Percentiles rank a stretch among this genome's conserved stretches.
These are phyloP conservation scores for Actinia tenebrosa DNA, from an alignment of 64 coral and sea anemone genomes.

Conservation along the genomic window DNA sequence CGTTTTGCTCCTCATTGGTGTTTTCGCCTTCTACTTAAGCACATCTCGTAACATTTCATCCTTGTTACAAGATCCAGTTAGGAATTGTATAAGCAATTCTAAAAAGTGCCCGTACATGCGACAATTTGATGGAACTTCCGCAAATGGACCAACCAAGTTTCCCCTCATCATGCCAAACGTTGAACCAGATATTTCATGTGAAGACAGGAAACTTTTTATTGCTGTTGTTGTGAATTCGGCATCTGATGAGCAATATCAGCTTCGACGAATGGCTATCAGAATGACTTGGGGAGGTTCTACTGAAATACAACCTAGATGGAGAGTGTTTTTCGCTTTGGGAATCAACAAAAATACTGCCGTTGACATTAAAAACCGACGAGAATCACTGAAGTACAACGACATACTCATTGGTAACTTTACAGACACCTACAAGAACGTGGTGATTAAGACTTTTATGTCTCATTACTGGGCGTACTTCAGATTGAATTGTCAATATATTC, in stretches of 20 bases:
- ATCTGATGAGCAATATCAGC: background rate
- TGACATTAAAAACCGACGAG: background rate
- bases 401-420: background rate
- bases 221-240: background rate
- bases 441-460: constrained; percentile 27
- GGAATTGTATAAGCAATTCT: background rate
- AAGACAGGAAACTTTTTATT: constrained; percentile 5
- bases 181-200: constrained; percentile 5
- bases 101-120: background rate
- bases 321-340: constrained; percentile 12
- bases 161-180: background rate
- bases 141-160: background rate
- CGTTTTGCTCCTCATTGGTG: too few species aligned
- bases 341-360: background rate
- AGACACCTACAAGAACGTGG: constrained; percentile 9
- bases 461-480: background rate
- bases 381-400: constrained; percentile 12
- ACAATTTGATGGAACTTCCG: background rate
- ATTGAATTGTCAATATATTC: background rate
- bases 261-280: background rate
- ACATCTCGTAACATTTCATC: background rate
- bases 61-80: background rate
- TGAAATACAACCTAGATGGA: background rate
- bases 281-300: background rate
- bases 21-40: background rate